Evolutionary conservation across 1,140 invertebrate species (phyloP), one percentile per base, ranked within the genome.

Genomic region (Drosophila obscura): DNA sequence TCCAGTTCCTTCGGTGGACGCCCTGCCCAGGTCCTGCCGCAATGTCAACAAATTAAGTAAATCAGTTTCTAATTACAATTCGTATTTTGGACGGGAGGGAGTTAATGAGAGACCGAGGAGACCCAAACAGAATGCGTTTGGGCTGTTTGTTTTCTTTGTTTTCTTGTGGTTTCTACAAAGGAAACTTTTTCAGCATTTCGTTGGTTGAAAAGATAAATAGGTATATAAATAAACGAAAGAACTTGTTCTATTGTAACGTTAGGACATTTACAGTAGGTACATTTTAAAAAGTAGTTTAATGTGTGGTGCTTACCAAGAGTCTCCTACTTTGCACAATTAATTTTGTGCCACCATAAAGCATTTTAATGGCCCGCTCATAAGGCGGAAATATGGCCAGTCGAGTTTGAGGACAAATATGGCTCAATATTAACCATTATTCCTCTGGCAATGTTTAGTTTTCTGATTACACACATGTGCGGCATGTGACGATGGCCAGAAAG

Each of bases 11-110:
- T 15, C 43, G 35, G 35, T 35, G 31, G 8, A 35, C 8, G 31
- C 9, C 31, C 31, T 11, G 31, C 11, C 35, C 35, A 39, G 35
- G 11, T 39, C 35, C 35, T 13, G 35, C 80, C 80, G 67, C 80
- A 84, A 57, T 53, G 81, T 84, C 85, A 84, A 84, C 80, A 84
- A 84, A 84, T 87, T 81, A 80, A 85, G 51, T 84, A 77, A 84
- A 84, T 84, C 77, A 85, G 72, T 56, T 80, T 81, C 77, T 85
- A 84, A 84, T 77, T 77, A 78, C 76, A 80, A 80, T 85, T 81
- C 80, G 80, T 63, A 31, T 19, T 56, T 55, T 43, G 48, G 13
- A 22, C 41, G 16, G 44, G 26, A 58, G 48, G 39, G 43, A 69
- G 46, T 62, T 69, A 26, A 68, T 69, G 66, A 58, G 66, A 43